Conservation (phyloP, 2,888 invertebrate genomes). For the Phymatocera aterrima region DNA sequence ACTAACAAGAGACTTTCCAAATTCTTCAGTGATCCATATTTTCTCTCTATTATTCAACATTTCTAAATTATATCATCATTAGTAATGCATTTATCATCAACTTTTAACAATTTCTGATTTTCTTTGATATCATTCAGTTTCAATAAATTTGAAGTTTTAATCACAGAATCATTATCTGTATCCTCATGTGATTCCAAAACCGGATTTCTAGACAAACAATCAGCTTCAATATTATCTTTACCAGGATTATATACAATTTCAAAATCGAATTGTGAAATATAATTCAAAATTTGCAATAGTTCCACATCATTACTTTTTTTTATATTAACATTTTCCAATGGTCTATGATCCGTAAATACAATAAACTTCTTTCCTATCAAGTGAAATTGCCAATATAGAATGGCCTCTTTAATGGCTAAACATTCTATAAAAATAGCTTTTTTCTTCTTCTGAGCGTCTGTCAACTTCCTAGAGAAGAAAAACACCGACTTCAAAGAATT, state of each 20-base stretch:
- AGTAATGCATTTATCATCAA: conserved; percentile 46
- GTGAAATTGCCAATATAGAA: conserved; percentile 46
- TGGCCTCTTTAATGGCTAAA: conserved; percentile 46
- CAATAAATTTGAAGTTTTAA: conserved; percentile 34
- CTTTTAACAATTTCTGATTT: conserved; percentile 47
- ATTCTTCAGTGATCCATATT: conserved; percentile 47
- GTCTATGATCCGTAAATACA: conserved; percentile 34
- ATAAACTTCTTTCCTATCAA: conserved; percentile 38
- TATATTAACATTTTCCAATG: conserved; percentile 46
- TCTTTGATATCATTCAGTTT: conserved; percentile 44
- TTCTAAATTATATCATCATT: conserved; percentile 50
- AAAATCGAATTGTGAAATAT: conserved; percentile 43
- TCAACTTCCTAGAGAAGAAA: too few species aligned
- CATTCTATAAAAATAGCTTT: conserved; percentile 42
- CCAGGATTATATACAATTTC: conserved; percentile 42
- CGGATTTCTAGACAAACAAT: conserved; percentile 46
- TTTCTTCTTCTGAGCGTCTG: conserved; percentile 25
- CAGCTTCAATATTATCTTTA: conserved; percentile 46
- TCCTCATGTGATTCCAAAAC: conserved; percentile 46
- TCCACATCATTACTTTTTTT: conserved; percentile 43
- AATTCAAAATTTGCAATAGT: conserved; percentile 27
- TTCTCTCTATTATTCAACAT: conserved; percentile 44
- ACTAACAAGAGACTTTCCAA: conserved; percentile 47
- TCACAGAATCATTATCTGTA: too few species aligned
- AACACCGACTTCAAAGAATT: too few species aligned